Evolutionary conservation across 1,140 invertebrate species (phyloP), one percentile per base, ranked within the genome.

Genomic region (Apis cerana): DNA sequence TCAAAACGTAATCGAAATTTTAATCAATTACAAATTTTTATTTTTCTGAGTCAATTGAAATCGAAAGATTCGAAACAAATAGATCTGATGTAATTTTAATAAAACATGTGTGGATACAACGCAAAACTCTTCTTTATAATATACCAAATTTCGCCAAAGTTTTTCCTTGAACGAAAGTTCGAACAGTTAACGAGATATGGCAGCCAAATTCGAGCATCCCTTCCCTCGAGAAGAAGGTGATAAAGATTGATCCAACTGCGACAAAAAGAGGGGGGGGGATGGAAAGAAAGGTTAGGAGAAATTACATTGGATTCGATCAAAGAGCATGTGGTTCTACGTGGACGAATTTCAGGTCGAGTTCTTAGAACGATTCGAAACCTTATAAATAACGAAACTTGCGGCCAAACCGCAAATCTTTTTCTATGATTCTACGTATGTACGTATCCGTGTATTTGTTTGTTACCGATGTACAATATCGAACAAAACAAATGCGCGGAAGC

Each of bases 221-320:
- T 43, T 43, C 33, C 33, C 33, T 43, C 33, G 33, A 43, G 33
- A 43, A 5, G 33, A 43, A 43, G 33, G 33, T 43, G 33, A 43
- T 43, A 43, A 54, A 59, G 59, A 50, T 50, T 48, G 43, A 27
- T n/a, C n/a, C 43, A 43, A 27, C 27, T 48, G 23, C 17, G 33
- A 33, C 33, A 2, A 33, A 2, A 2, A 23, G 50, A 65, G 7
- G 17, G 7, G 15, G n/a, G n/a, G 50, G 12, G 13, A 59, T 19
- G 50, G 43, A 17, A 70, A 10, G 33, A 59, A 48, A 21, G 33
- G 33, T 33, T 33, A 23, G 17, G 10, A 79, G 17, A 56, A 50
- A 33, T 59, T 59, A 50, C 65, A 70, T 79, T 33, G 19, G 67
- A 79, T 61, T 79, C 67, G 67, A 71, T 79, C 56, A 70, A 71